Evolutionary conservation across 2,797 vertebrate species (phyloP).

Genomic region (Tympanoctomys barrerae): DNA sequence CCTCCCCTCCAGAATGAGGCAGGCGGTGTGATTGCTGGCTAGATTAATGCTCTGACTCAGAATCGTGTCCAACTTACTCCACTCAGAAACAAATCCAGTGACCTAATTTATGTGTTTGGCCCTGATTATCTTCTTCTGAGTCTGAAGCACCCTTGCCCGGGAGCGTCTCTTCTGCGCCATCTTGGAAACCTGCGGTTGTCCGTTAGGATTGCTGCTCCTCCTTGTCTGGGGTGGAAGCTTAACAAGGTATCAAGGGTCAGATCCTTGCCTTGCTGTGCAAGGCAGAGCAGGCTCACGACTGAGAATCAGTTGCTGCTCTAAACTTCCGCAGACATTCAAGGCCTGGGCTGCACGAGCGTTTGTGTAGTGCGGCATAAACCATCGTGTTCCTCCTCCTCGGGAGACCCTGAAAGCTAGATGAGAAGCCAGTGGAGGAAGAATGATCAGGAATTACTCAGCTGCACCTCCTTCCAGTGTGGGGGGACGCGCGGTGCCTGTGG

Average conservation of each 20-base stretch:
- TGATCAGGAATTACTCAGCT: not conserved
- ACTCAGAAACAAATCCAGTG: constrained; percentile 62
- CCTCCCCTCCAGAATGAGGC: not conserved
- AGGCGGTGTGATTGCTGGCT: not conserved
- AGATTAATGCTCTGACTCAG: constrained; percentile 44
- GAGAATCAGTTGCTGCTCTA: not conserved
- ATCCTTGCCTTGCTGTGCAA: not conserved
- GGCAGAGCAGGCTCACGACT: not conserved
- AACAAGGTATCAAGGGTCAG: not conserved
- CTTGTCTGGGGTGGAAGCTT: not conserved
- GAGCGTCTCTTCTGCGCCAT: not conserved
- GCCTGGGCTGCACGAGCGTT: not conserved
- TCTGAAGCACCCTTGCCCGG: constrained; percentile 34
- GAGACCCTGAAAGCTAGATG: not conserved
- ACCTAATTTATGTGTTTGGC: constrained; percentile 56
- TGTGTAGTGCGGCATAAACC: not conserved
- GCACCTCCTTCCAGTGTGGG: not conserved
- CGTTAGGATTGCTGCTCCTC: not conserved
- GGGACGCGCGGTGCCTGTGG: not conserved
- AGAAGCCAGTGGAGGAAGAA: not conserved
- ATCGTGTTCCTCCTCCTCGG: not conserved
- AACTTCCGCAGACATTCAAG: not conserved
- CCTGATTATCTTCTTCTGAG: constrained; percentile 51
- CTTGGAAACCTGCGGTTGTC: not conserved
- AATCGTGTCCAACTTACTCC: constrained; percentile 20